Base-by-base conservation (phyloP, 2,113 vertebrate genomes). In the Leucopsar rothschildi region DNA sequence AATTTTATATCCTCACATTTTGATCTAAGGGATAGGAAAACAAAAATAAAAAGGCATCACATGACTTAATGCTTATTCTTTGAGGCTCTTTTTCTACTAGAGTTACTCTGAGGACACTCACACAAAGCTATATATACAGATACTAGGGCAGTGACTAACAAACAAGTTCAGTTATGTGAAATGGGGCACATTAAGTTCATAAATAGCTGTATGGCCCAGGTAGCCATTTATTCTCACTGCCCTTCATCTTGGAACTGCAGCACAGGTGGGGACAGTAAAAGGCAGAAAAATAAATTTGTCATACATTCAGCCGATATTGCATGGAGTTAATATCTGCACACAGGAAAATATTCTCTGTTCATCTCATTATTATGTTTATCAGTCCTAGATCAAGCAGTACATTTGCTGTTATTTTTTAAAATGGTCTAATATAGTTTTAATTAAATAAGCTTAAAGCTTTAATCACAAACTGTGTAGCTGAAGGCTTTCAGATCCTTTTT, bases 361-460 rank as follows among this genome's bases (percentile, higher is more conserved):
- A 39, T 66, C n/a, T 85, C 69, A 72, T 87, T 87, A 72, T 25
- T 55, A 7, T 24, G 5, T 50, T 77, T 85, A 49, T 55, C 42
- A 72, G 56, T 83, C 33, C 56, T 52, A 49, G 61, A 27, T 64
- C 71, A 85, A 95, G 28, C 7, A 61, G 8, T 37, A 29, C 52
- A 72, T 76, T 86, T 81, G 25, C 17, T 81, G 53, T 82, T 42
- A 56, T 50, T 91, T 88, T 93, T 82, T 63, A 0, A 55, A 96
- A 82, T 64, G 15, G 24, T 47, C 61, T 82, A 61, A 84, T 85
- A 84, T 7, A 45, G 25, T 40, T 90, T 93, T 86, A 90, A 93
- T 88, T 94, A 83, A 94, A 89, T 90, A 80, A 92, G 16, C 27
- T 83, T 81, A 68, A 91, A 78, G 11, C 15, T 94, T 91, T 86